phyloP scores from a whole-genome alignment of 1,140 invertebrate species.

The Pentalonia nigronervosa region DNA sequence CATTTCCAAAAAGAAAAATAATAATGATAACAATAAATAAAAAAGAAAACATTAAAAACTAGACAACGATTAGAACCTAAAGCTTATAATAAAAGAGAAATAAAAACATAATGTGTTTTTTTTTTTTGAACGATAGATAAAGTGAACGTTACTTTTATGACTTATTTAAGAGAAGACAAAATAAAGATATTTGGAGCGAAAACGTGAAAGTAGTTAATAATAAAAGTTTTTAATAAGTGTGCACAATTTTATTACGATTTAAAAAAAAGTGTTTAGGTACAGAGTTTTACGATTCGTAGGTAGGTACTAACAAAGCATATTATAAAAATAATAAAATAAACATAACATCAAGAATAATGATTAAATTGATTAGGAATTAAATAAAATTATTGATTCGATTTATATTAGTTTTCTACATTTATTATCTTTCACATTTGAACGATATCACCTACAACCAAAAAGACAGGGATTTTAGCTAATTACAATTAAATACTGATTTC shows the following conservation, averaged over 20 bases:
- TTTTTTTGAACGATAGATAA: constrained; percentile 10
- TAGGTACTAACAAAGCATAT: neutral
- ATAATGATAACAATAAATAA: constrained; percentile 5
- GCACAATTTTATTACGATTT: constrained; percentile 3
- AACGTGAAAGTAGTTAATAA: constrained; percentile 27
- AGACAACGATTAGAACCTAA: constrained; percentile 19
- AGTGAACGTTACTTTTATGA: constrained; percentile 17
- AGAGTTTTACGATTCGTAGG: neutral
- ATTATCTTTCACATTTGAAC: neutral
- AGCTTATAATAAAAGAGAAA: constrained; percentile 27
- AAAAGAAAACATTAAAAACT: constrained; percentile 15
- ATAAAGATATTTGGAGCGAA: constrained; percentile 34
- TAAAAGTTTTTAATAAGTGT: constrained; percentile 37
- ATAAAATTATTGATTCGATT: neutral
- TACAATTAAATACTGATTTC: neutral
- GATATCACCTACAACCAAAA: neutral
- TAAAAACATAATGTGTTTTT: constrained; percentile 17
- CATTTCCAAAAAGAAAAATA: neutral
- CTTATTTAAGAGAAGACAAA: neutral
- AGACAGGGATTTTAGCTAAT: neutral
- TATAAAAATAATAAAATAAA: neutral
- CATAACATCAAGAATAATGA: neutral
- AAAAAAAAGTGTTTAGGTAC: constrained; percentile 8
- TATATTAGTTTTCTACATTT: neutral
- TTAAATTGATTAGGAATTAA: neutral